Percentiles rank a stretch among this genome's conserved stretches.
Evolutionary conservation across 53 echinoderm and acorn worm species (phyloP).

Genomic region (Paracentrotus lividus): DNA sequence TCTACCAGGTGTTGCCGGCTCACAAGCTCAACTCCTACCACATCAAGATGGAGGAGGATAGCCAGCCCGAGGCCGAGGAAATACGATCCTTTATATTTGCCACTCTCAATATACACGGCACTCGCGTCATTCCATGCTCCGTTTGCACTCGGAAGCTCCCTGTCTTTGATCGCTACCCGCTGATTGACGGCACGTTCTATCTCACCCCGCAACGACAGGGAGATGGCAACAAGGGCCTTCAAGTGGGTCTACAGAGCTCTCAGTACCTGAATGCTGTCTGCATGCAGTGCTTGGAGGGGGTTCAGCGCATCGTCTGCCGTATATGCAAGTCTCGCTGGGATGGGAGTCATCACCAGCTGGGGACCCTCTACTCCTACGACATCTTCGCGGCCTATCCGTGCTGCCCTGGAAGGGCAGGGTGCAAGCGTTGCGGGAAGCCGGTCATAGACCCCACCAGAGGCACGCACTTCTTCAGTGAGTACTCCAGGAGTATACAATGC

Average conservation of each 20-base stretch:
- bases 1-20: conserved; percentile 92
- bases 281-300: conserved; percentile 98
- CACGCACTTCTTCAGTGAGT: conserved; percentile 98
- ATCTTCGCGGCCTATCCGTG: conserved; percentile 99
- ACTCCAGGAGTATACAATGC: conserved; percentile 96
- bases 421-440: conserved; percentile 97
- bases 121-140: conserved; percentile 87
- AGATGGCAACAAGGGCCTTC: conserved; percentile 81
- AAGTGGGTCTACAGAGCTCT: conserved; percentile 80
- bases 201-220: conserved; percentile 93
- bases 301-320: conserved; percentile 93
- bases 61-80: conserved; percentile 89
- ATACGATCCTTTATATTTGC: conserved; percentile 94
- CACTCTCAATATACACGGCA: conserved; percentile 85
- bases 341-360: conserved; percentile 99
- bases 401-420: conserved; percentile 94
- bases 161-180: conserved; percentile 97
- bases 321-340: conserved; percentile 99
- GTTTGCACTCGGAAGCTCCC: conserved; percentile 87
- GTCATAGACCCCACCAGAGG: conserved; percentile 95
- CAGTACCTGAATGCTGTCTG: conserved; percentile 98
- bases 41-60: conserved; percentile 98
- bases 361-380: conserved; percentile 98
- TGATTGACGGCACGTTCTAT: conserved; percentile 98
- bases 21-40: conserved; percentile 98